Percentiles rank a stretch among this genome's conserved stretches.
phyloP scores from a whole-genome alignment of 2,113 vertebrate species.

The Solea senegalensis region DNA sequence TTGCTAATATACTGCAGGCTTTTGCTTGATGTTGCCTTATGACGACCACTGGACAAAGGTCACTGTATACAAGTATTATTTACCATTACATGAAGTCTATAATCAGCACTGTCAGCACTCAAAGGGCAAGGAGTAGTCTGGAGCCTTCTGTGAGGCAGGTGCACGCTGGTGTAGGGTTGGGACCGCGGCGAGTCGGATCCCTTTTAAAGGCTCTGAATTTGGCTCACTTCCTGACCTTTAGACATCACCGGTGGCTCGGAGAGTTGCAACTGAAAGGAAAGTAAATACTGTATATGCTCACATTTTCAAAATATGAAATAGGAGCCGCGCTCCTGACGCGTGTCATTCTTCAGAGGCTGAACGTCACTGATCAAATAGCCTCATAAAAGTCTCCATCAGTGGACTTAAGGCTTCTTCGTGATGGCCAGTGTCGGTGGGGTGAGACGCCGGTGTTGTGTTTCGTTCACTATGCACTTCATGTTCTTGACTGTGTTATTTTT shows the following conservation, averaged over 20 bases:
- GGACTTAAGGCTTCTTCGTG: background rate
- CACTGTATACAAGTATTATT: slow-evolving; percentile 26
- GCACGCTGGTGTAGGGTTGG: slow-evolving; percentile 41
- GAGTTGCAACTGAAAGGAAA: background rate
- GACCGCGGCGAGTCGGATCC: slow-evolving; percentile 37
- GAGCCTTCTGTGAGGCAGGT: slow-evolving; percentile 46
- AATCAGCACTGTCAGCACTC: slow-evolving; percentile 51
- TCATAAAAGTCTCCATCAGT: background rate
- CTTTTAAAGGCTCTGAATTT: slow-evolving; percentile 22
- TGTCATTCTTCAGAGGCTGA: background rate
- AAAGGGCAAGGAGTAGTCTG: slow-evolving; percentile 46
- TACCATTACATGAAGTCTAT: slow-evolving; percentile 24
- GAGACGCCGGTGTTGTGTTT: slow-evolving; percentile 55
- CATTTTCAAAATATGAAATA: background rate
- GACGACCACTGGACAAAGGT: slow-evolving; percentile 28
- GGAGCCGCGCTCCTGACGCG: background rate
- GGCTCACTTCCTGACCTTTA: slow-evolving; percentile 32
- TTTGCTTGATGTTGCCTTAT: background rate
- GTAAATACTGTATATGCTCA: background rate
- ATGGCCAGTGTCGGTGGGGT: slow-evolving; percentile 1
- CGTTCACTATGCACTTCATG: slow-evolving; percentile 19
- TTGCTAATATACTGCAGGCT: too few species aligned
- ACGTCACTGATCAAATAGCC: background rate
- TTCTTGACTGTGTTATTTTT: slow-evolving; percentile 73
- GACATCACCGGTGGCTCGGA: slow-evolving; percentile 1